Evolutionary conservation across 2,888 invertebrate species (phyloP).

Genomic region (Baccha elongata): DNA sequence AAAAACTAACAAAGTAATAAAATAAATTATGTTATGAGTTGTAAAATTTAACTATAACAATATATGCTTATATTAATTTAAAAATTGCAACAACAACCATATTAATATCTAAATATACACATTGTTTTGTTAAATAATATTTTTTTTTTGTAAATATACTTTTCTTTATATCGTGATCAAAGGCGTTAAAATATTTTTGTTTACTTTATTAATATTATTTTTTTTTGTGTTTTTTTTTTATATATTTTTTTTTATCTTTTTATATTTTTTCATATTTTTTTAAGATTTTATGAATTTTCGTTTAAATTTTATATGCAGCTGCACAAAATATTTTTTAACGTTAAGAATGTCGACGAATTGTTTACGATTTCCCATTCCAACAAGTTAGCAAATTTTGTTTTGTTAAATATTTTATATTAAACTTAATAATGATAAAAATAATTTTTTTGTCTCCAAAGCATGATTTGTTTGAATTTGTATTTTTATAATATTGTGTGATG

Average conservation of each 20-base stretch:
- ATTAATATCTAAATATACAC: conserved; percentile 63
- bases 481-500: conserved; percentile 74
- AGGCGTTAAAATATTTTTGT: conserved; percentile 39
- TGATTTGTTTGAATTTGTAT: conserved; percentile 77
- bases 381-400: conserved; percentile 45
- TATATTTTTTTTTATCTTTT: conserved; percentile 40
- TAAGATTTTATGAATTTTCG: conserved; percentile 17
- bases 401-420: conserved; percentile 26
- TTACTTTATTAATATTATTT: conserved; percentile 4
- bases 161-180: conserved; percentile 57
- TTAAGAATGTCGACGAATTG: conserved; percentile 37
- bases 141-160: conserved; percentile 40
- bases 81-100: conserved; percentile 65
- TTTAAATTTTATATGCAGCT: conserved; percentile 11
- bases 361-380: conserved; percentile 55
- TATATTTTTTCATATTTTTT: conserved; percentile 12
- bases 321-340: conserved; percentile 38
- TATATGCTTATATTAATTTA: conserved; percentile 30
- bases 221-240: conserved; percentile 35
- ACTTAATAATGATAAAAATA: conserved; percentile 56
- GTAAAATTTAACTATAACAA: conserved; percentile 64
- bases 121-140: conserved; percentile 42
- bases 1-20: conserved; percentile 24
- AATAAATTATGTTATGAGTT: conserved; percentile 29
- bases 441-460: conserved; percentile 47